phyloP scores from a whole-genome alignment of 2,113 vertebrate species.

The Xenopus borealis region DNA sequence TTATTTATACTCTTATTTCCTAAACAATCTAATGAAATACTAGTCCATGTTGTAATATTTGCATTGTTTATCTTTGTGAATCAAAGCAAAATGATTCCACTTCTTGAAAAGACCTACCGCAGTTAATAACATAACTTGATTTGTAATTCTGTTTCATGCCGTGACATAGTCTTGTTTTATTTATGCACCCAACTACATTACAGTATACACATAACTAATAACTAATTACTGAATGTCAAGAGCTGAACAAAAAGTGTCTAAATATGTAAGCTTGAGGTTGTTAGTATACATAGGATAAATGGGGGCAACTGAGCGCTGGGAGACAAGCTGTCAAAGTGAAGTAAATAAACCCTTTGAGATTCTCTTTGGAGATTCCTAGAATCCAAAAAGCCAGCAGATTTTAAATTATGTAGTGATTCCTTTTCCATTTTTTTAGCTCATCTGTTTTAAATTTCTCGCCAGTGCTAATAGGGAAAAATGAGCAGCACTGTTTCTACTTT shows the following conservation, averaged over 20 bases:
- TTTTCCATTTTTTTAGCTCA: constrained; percentile 3
- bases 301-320: constrained; percentile 21
- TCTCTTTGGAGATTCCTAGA: constrained; percentile 18
- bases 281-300: constrained; percentile 38
- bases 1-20: too few species aligned
- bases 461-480: constrained; percentile 27
- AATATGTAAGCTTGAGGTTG: constrained; percentile 23
- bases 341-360: constrained; percentile 48
- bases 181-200: constrained; percentile 47
- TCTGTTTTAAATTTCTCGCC: constrained; percentile 40
- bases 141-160: constrained; percentile 52
- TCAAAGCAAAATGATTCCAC: constrained; percentile 51
- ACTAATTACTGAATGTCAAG: constrained; percentile 51
- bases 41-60: too few species aligned
- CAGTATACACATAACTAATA: constrained; percentile 46
- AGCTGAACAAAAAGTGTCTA: constrained; percentile 38
- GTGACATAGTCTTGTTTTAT: constrained; percentile 29
- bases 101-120: constrained; percentile 51
- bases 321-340: constrained; percentile 25
- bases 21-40: too few species aligned
- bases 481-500: background rate
- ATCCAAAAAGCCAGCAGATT: constrained; percentile 26
- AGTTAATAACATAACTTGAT: constrained; percentile 49
- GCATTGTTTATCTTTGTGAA: constrained; percentile 46
- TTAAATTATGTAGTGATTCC: constrained; percentile 43